Percentiles rank a stretch among this genome's conserved stretches.
Conservation (phyloP, 1,140 invertebrate genomes). For the Hyles vespertilio region DNA sequence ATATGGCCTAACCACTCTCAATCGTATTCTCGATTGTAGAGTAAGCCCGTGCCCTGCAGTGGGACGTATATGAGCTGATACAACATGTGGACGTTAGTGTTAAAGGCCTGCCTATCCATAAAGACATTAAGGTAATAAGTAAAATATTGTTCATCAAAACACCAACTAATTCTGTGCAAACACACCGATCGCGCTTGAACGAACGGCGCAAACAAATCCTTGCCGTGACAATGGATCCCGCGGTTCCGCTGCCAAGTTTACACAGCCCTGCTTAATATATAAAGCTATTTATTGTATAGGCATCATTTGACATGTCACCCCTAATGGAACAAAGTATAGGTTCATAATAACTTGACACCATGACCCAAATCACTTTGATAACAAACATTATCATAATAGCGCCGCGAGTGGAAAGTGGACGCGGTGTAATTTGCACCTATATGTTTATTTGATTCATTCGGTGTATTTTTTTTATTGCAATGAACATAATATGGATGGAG, state of each 20-base stretch:
- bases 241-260: conserved; percentile 36
- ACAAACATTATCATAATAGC: conserved; percentile 12
- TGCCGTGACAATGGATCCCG: conserved; percentile 20
- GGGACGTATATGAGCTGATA: no score
- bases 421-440: not conserved
- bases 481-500: no score
- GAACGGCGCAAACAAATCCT: conserved; percentile 18
- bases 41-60: no score
- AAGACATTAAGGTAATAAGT: no score
- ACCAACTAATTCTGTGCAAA: no score
- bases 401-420: not conserved
- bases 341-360: conserved; percentile 18
- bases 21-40: no score
- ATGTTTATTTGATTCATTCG: not conserved
- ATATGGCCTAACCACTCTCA: no score
- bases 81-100: no score
- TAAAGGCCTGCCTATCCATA: no score
- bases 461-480: not conserved
- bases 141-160: no score
- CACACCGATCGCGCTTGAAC: no score
- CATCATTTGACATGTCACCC: conserved; percentile 32
- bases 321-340: conserved; percentile 38
- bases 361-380: conserved; percentile 28
- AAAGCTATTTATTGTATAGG: conserved; percentile 13
- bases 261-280: conserved; percentile 19